Evolutionary conservation across 2,113 vertebrate species (phyloP).

Genomic region (Leptobrachium ailaonicum): DNA sequence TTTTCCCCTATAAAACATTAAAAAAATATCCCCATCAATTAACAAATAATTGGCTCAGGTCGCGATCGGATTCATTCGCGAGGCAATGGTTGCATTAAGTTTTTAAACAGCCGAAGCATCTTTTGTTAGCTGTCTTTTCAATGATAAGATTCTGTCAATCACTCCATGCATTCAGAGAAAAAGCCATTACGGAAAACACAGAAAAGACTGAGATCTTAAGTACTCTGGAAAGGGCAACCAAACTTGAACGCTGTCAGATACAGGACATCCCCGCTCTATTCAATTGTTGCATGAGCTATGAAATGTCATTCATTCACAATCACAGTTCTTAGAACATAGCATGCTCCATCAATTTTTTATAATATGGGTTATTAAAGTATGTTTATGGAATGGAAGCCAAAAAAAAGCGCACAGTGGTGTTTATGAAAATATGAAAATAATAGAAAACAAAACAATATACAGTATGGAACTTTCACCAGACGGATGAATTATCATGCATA

Average conservation of each 20-base stretch:
- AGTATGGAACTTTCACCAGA: conserved; percentile 6
- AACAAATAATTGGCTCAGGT: conserved; percentile 60
- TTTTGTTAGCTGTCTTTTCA: conserved; percentile 66
- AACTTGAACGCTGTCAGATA: conserved; percentile 62
- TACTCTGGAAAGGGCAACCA: conserved; percentile 66
- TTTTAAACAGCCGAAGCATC: conserved; percentile 58
- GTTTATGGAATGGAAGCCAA: conserved; percentile 25
- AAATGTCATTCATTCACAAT: conserved; percentile 48
- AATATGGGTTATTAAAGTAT: conserved; percentile 48
- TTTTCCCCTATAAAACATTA: conserved; percentile 22
- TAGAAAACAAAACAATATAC: conserved; percentile 21
- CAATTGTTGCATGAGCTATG: conserved; percentile 34
- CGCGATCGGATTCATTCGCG: conserved; percentile 56
- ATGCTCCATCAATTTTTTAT: conserved; percentile 47
- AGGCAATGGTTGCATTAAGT: conserved; percentile 61
- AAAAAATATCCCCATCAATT: conserved; percentile 64
- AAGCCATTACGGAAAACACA: conserved; percentile 60
- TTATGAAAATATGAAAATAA: conserved; percentile 36
- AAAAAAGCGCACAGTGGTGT: not conserved
- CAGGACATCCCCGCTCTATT: conserved; percentile 57
- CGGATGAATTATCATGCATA: conserved; percentile 19
- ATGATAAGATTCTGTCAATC: conserved; percentile 75
- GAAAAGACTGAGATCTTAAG: conserved; percentile 58
- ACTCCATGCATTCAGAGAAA: conserved; percentile 66
- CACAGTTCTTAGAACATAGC: conserved; percentile 36